Base-by-base conservation (phyloP, 2,113 vertebrate species). In the Oreochromis niloticus region DNA sequence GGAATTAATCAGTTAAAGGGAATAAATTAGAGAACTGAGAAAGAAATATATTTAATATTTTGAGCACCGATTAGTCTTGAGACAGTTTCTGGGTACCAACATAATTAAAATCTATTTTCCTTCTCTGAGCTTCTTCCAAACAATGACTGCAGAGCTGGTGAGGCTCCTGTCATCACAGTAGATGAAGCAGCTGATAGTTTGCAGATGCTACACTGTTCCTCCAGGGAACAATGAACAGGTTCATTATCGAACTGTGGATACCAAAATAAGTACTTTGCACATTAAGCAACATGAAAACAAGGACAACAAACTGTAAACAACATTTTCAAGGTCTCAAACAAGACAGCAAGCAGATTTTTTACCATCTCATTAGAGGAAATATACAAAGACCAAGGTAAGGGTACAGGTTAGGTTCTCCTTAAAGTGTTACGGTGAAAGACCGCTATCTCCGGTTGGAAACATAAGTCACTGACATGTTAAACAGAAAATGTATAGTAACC, bases 391-490 rank as follows among this genome's bases (percentile, higher is more conserved):
- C 2, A 11, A 32, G 71, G 39, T 16, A 43, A 14, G 66, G 24
- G 19, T 11, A 0, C 14, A 50, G 16, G 41, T 73, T 46, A 46
- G 13, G 36, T 46, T 71, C 12, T 71, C 12, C n/a, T 71, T 39
- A 9, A 68, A 3, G 4, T 24, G 39, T 71, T 24, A 43, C 12
- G 0, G 0, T 73, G 22, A 48, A 75, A 48, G 41, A 24, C 17
- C 13, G 0, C 7, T 43, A 24, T 16, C 39, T 27, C 22, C 0
- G 2, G 5, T 3, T 27, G 68, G 13, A 27, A 17, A 9, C 8
- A 7, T 3, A 46, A 48, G 6, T 75, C 41, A 48, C 71, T 19
- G 71, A 30, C 2, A 75, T 48, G 22, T 48, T 75, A 73, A 73
- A 46, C 6, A 48, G 41, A 75, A 75, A 73, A 48, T 14, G 39